These are phyloP conservation scores for Nesogale talazaci DNA, from an alignment of 2,113 vertebrate species.

Conservation along the genomic window DNA sequence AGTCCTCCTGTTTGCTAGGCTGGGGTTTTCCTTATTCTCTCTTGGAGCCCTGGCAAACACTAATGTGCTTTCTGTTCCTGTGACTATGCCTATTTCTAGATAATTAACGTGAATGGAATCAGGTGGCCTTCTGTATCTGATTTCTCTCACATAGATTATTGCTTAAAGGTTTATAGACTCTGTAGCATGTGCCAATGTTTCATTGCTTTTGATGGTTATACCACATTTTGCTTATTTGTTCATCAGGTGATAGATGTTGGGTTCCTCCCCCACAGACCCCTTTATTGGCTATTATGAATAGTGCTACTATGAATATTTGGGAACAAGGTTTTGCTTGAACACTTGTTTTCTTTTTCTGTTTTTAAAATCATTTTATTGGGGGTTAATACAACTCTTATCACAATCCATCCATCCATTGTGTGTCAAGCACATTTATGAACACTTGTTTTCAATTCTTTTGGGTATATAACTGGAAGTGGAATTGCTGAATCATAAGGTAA, in stretches of 20 bases:
- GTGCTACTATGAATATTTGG: background rate
- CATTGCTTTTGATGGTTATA: background rate
- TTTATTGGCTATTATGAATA: background rate
- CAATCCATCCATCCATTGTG: no score
- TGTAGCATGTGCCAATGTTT: background rate
- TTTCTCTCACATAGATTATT: background rate
- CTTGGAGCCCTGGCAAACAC: background rate
- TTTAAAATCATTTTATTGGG: no score
- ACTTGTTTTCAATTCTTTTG: background rate
- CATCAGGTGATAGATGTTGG: background rate
- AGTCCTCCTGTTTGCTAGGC: background rate
- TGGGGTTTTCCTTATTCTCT: background rate
- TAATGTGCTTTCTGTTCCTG: background rate
- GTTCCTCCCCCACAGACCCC: background rate
- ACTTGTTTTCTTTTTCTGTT: no score
- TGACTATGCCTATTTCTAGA: background rate
- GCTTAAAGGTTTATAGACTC: background rate
- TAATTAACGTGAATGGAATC: background rate
- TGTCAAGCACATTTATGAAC: no score
- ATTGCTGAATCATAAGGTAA: background rate
- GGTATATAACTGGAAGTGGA: background rate
- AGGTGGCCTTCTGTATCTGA: background rate
- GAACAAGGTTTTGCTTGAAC: constrained; percentile 2
- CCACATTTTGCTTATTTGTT: background rate
- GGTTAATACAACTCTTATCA: no score